These are phyloP conservation scores for Borostomias antarcticus DNA, from an alignment of 2,797 vertebrate species.

Conservation along the genomic window DNA sequence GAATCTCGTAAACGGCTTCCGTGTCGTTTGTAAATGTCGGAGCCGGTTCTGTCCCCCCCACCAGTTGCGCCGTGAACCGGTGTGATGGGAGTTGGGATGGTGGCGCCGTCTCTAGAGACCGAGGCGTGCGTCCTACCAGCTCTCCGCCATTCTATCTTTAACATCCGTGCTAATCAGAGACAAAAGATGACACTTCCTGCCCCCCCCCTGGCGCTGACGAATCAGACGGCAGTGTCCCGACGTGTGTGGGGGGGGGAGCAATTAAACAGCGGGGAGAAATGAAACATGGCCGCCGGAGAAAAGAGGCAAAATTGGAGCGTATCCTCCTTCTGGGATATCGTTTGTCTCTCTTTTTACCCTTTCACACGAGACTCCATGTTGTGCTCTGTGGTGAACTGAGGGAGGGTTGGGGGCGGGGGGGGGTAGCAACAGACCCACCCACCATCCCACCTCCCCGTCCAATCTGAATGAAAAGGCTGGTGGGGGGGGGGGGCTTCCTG, in stretches of 20 bases:
- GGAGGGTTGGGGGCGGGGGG: conserved; percentile 43
- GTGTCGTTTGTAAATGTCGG: too few species aligned
- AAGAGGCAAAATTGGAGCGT: conserved; percentile 75
- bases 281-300: conserved; percentile 68
- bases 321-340: conserved; percentile 73
- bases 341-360: conserved; percentile 69
- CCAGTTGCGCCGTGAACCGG: too few species aligned
- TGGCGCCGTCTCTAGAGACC: too few species aligned
- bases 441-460: conserved; percentile 19
- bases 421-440: conserved; percentile 34
- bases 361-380: conserved; percentile 72
- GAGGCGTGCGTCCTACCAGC: conserved; percentile 59
- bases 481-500: conserved; percentile 65
- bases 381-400: conserved; percentile 67
- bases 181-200: conserved; percentile 67
- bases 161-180: conserved; percentile 75
- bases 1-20: too few species aligned
- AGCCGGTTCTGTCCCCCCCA: too few species aligned
- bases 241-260: conserved; percentile 72
- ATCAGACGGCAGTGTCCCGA: conserved; percentile 70
- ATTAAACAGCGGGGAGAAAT: conserved; percentile 74
- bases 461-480: conserved; percentile 53
- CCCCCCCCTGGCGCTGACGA: conserved; percentile 42
- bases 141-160: conserved; percentile 64
- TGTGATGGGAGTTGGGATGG: too few species aligned